phyloP scores from a whole-genome alignment of 2,113 vertebrate species.

The Elanus axillaris region DNA sequence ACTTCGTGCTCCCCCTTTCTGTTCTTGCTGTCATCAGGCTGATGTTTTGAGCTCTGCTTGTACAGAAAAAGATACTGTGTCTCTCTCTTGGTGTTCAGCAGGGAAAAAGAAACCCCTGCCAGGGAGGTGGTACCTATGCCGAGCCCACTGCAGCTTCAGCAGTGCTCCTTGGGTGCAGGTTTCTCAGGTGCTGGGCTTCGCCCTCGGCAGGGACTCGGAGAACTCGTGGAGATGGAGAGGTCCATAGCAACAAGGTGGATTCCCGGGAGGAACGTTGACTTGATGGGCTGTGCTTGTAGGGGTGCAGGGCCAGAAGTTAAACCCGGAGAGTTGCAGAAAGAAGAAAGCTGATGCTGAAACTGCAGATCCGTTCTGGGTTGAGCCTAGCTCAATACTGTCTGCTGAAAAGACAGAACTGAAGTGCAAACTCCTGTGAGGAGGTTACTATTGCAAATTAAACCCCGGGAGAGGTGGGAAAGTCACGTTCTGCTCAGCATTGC shows the following conservation, averaged over 20 bases:
- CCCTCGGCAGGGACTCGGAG: rapidly evolving
- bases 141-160: not conserved
- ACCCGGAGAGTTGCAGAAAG: not conserved
- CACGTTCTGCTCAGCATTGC: not conserved
- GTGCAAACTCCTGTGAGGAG: not conserved
- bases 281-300: not conserved
- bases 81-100: not conserved
- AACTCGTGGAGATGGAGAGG: not conserved
- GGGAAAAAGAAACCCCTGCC: not conserved
- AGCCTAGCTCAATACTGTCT: not conserved
- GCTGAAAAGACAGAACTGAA: not conserved
- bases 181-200: not conserved
- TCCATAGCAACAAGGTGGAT: no score
- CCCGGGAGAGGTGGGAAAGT: not conserved
- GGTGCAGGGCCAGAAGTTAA: not conserved
- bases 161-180: not conserved
- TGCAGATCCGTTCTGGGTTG: rapidly evolving
- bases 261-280: not conserved
- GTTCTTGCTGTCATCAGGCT: not conserved
- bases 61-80: not conserved
- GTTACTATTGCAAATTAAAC: not conserved
- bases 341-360: not conserved
- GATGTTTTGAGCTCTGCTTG: rapidly evolving
- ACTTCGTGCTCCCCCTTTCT: rapidly evolving
- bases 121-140: rapidly evolving